Evolutionary conservation across 2,888 invertebrate species (phyloP), one percentile per base, ranked within the genome.

Genomic region (Diarsia brunnea): DNA sequence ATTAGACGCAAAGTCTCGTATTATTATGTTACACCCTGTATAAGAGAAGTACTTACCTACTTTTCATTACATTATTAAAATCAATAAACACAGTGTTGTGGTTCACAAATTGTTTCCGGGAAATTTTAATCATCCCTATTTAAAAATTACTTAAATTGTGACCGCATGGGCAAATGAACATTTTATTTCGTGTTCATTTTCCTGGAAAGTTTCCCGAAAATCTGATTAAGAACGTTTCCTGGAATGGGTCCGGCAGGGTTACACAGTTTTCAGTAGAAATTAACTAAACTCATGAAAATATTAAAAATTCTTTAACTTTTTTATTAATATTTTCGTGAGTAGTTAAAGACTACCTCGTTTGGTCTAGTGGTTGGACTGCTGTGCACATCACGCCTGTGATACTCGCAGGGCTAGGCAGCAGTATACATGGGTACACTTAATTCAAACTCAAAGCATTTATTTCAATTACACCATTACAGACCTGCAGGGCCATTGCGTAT

Each of bases 181-280:
- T 14, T n/a, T 63, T 31, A 8, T 47, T 65, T 51, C 8, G 0
- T n/a, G 51, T 61, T 51, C 0, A 61, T 45, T 61, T 71, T 65
- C 11, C 38, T 27, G 47, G 38, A 70, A 61, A 71, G 11, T 73
- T 71, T 73, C 19, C 11, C 24, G 67, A 45, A 74, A 74, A 51
- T 58, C 67, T 75, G 49, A 73, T 75, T 49, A 73, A 75, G 64
- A 65, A 27, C 43, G 14, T 73, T 75, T n/a, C 8, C 49, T 4
- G 58, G 3, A 60, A 74, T 24, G 11, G 14, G 67, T 4, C 24
- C 24, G n/a, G 5, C 12, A 4, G 45, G 31, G 43, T 8, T 14
- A 11, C 21, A 16, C 12, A 1, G n/a, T 45, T 27, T 43, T n/a
- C 8, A 68, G 27, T 31, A 61, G n/a, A 12, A 61, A n/a, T 38